Evolutionary conservation across 2,113 vertebrate species (phyloP).

Genomic region (Hassar affinis): DNA sequence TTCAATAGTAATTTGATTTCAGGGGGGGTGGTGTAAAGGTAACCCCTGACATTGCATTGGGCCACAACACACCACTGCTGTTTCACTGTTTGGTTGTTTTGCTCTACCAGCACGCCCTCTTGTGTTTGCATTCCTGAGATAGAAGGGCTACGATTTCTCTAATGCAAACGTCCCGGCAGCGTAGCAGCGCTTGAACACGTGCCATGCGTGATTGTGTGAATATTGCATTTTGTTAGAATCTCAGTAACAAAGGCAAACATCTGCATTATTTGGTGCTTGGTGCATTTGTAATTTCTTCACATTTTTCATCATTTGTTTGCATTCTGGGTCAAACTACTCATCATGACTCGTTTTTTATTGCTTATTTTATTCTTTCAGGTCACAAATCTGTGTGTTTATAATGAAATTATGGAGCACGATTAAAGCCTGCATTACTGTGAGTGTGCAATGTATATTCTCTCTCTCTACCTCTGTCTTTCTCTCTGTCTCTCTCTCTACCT

Average conservation of each 20-base stretch:
- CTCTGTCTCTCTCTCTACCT: too few relatives aligned
- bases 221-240: neutral
- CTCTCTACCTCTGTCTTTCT: too few relatives aligned
- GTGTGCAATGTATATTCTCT: too few relatives aligned
- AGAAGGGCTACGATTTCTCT: neutral
- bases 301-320: neutral
- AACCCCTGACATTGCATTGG: too few relatives aligned
- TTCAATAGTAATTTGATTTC: too few relatives aligned
- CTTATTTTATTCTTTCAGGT: too few relatives aligned
- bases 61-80: neutral
- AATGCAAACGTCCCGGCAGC: neutral
- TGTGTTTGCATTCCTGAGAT: neutral
- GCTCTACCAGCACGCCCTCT: neutral
- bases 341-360: too few relatives aligned
- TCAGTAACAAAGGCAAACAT: neutral
- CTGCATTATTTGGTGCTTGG: neutral
- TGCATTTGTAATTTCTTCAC: neutral
- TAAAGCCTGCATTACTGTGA: too few relatives aligned
- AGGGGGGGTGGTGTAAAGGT: too few relatives aligned
- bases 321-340: too few relatives aligned
- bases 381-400: too few relatives aligned
- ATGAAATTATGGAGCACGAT: too few relatives aligned
- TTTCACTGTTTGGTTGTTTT: neutral
- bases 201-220: neutral
- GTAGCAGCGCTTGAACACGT: neutral